These are phyloP conservation scores for Naja naja DNA, from an alignment of 2,113 vertebrate genomes.

Conservation along the genomic window DNA sequence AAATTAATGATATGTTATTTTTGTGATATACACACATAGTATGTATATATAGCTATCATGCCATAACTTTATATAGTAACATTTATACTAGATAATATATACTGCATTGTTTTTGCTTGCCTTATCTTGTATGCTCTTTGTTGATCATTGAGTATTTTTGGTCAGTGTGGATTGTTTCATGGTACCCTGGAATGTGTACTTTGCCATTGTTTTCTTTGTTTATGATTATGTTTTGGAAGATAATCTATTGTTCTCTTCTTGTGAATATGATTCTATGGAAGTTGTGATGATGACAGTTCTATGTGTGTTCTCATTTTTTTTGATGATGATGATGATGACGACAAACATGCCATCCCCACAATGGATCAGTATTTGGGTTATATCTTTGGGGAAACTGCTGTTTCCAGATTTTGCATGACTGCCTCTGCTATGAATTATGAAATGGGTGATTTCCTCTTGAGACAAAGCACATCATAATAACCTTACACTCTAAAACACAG, in stretches of 20 bases:
- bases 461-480: neutral
- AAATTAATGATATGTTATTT: neutral
- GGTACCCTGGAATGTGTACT: neutral
- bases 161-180: neutral
- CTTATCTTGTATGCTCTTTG: neutral
- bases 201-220: neutral
- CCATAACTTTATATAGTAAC: neutral
- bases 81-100: neutral
- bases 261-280: neutral
- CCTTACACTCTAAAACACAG: neutral
- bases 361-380: neutral
- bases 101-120: neutral
- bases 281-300: neutral
- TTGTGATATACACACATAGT: neutral
- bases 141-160: neutral
- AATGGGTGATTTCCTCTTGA: neutral
- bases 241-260: neutral
- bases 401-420: neutral
- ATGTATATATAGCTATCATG: neutral
- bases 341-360: neutral
- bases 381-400: neutral
- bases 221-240: neutral
- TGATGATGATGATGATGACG: neutral
- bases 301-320: neutral
- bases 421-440: neutral